Evolutionary conservation across 1,140 invertebrate genomes (phyloP).

Genomic region (Scaptomyza graminum): DNA sequence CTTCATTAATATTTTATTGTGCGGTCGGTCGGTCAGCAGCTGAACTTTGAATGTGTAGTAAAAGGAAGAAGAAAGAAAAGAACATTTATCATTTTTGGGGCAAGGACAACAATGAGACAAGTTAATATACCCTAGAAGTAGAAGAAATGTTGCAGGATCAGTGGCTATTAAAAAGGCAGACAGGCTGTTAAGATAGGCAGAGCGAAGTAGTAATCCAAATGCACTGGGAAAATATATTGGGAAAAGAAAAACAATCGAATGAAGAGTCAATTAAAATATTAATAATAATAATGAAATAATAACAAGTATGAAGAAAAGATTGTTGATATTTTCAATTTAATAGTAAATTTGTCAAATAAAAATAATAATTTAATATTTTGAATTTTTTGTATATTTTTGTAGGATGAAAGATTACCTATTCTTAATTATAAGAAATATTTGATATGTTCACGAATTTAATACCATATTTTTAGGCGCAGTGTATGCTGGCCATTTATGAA

Average conservation of each 20-base stretch:
- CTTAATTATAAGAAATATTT: too few relatives aligned
- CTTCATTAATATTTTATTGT: conserved; percentile 69
- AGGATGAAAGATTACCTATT: too few relatives aligned
- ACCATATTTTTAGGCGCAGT: conserved; percentile 7
- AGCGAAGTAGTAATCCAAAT: not conserved
- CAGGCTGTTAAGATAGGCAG: not conserved
- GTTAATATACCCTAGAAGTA: conserved; percentile 56
- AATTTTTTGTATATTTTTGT: too few relatives aligned
- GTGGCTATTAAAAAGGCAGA: conserved; percentile 15
- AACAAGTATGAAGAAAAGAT: too few relatives aligned
- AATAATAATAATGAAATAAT: too few relatives aligned
- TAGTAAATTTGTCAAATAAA: too few relatives aligned
- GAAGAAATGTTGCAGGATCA: conserved; percentile 60
- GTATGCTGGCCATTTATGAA: conserved; percentile 58
- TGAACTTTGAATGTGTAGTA: conserved; percentile 30
- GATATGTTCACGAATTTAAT: too few relatives aligned
- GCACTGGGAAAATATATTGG: not conserved
- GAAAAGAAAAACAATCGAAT: too few relatives aligned
- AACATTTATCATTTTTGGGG: conserved; percentile 59
- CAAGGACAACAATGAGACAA: conserved; percentile 62
- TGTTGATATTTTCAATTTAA: too few relatives aligned
- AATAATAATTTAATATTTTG: too few relatives aligned
- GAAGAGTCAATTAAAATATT: too few relatives aligned
- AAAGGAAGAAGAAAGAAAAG: not conserved
- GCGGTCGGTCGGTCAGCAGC: conserved; percentile 36